Base-by-base conservation (phyloP, 2,113 vertebrate genomes). In the Edolisoma coerulescens region DNA sequence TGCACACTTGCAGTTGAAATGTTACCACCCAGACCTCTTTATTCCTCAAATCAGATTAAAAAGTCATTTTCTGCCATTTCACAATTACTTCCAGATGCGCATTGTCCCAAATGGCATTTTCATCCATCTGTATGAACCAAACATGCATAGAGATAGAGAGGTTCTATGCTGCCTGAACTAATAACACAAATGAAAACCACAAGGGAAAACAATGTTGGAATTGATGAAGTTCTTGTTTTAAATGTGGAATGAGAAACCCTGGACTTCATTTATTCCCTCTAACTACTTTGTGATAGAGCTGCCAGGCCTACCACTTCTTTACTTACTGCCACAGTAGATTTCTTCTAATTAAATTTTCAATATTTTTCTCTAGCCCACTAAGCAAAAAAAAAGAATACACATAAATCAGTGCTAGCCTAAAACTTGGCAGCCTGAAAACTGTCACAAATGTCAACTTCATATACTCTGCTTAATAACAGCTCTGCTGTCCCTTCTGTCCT, bases 31-130 rank as follows among this genome's bases (percentile, higher is more conserved):
- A 94, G 96, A 96, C 75, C 91, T 97, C 84, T 93, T 91, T 82
- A 92, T 92, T 96, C 89, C 88, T 93, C 88, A 95, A 96, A 97
- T 94, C 88, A 97, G 95, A 96, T 93, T 97, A 96, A 96, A 92
- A 95, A 93, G 88, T 96, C 12, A 94, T 96, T 97, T 96, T 95
- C 68, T 93, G 64, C 94, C 70, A 70, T 95, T 95, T 95, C 94
- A 96, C 73, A 92, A 95, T 97, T 96, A 95, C 96, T 97, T 96
- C 89, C 97, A 96, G 96, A 97, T 94, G 96, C 47, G 5, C 96
- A 93, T 95, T 89, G 95, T 94, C 95, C 96, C 65, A 89, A 95
- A 93, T 27, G 54, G 71, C 47, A 91, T 96, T 96, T 96, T 93
- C 74, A 95, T 95, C 96, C 94, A 96, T 97, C 93, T 97, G 91